These are phyloP conservation scores for Scaptomyza reducta DNA, from an alignment of 2,888 invertebrate species.

Conservation along the genomic window DNA sequence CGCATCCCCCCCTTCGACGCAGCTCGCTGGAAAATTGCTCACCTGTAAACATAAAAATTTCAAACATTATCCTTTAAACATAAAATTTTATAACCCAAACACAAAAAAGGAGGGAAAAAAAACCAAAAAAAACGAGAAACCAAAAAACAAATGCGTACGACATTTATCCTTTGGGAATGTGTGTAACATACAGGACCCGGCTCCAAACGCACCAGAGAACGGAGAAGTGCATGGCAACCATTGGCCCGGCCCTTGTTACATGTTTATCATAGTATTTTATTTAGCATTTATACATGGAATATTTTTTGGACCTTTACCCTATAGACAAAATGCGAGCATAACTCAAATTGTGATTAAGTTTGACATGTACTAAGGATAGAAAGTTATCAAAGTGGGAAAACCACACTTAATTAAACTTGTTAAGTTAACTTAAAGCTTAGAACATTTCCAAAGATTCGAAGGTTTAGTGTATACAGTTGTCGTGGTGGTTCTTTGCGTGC, in stretches of 20 bases:
- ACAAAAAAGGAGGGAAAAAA: slow-evolving; percentile 20
- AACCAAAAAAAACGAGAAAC: slow-evolving; percentile 42
- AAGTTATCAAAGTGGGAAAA: not conserved
- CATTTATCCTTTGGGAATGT: slow-evolving; percentile 76
- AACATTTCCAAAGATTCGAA: not conserved
- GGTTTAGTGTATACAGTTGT: slow-evolving; percentile 18
- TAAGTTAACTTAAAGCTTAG: not conserved
- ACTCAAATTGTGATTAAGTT: not conserved
- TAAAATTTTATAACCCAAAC: slow-evolving; percentile 76
- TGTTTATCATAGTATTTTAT: slow-evolving; percentile 79
- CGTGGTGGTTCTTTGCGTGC: slow-evolving; percentile 1
- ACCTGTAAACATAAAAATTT: slow-evolving; percentile 80
- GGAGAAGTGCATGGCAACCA: slow-evolving; percentile 30
- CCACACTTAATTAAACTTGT: not conserved
- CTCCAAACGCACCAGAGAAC: slow-evolving; percentile 8
- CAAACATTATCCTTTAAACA: slow-evolving; percentile 80
- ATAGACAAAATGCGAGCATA: not conserved
- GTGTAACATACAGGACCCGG: slow-evolving; percentile 15
- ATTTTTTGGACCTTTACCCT: slow-evolving; percentile 39
- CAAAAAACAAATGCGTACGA: slow-evolving; percentile 78
- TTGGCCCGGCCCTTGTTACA: slow-evolving; percentile 52
- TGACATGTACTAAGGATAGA: no score
- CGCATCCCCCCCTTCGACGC: not conserved
- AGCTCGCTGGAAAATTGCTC: slow-evolving; percentile 69
- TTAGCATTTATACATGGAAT: slow-evolving; percentile 57